Conservation (phyloP, 2,797 vertebrate genomes). For the Centropyge bicolor region DNA sequence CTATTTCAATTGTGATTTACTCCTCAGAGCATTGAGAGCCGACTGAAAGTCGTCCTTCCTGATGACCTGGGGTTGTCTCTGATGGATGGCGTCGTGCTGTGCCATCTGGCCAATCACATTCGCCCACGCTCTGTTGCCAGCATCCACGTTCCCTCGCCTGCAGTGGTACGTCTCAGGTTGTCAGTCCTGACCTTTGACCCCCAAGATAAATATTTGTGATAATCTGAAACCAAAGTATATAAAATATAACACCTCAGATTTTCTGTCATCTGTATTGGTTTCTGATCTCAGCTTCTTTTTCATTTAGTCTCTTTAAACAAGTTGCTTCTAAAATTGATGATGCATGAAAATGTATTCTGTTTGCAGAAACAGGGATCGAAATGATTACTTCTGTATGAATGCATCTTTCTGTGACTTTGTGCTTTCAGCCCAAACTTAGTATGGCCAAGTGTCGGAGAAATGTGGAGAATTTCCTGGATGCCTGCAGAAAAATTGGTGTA, state of each 20-base stretch:
- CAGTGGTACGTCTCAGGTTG: slow-evolving; percentile 87
- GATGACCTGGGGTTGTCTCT: slow-evolving; percentile 93
- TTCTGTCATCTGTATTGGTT: too few species aligned
- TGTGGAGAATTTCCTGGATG: slow-evolving; percentile 97
- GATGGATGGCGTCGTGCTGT: slow-evolving; percentile 96
- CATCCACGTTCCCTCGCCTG: slow-evolving; percentile 96
- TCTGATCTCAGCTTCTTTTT: neutral
- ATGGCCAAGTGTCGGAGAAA: slow-evolving; percentile 98
- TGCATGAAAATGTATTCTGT: neutral
- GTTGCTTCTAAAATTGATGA: neutral
- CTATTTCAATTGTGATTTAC: neutral
- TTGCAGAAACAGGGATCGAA: too few species aligned
- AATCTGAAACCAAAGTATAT: neutral
- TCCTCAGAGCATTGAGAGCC: slow-evolving; percentile 88
- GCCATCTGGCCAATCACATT: slow-evolving; percentile 95
- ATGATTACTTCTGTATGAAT: neutral
- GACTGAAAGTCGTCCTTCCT: slow-evolving; percentile 92
- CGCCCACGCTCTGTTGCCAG: slow-evolving; percentile 92
- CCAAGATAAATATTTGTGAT: neutral
- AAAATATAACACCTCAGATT: neutral
- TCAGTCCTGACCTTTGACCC: neutral
- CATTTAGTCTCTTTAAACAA: neutral
- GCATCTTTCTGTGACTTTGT: slow-evolving; percentile 18
- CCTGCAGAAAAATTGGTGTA: slow-evolving; percentile 94
- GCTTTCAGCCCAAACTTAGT: slow-evolving; percentile 93